phyloP scores from a whole-genome alignment of 2,113 vertebrate species.

The Nesogale talazaci region DNA sequence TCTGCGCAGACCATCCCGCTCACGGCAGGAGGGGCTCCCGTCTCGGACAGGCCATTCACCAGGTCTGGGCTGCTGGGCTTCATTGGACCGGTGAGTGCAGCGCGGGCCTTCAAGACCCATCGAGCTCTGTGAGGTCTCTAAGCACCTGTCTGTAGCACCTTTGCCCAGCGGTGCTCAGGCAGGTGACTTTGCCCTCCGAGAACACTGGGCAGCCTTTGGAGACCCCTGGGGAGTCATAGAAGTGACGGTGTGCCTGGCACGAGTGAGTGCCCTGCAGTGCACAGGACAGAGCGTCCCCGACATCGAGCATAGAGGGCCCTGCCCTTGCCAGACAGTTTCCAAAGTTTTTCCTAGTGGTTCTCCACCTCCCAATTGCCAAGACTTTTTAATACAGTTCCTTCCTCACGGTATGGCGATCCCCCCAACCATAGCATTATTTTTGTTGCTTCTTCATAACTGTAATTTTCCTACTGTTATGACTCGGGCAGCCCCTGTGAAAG shows the following conservation, averaged over 20 bases:
- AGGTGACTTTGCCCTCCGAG: not conserved
- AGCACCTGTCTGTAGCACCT: not conserved
- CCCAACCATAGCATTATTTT: no score
- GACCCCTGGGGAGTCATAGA: not conserved
- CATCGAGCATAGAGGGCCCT: not conserved
- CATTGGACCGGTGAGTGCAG: conserved; percentile 92
- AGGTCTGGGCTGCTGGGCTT: conserved; percentile 96
- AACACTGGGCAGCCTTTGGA: not conserved
- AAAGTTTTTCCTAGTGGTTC: not conserved
- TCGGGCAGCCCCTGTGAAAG: no score
- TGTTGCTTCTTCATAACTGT: no score
- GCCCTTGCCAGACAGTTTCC: not conserved
- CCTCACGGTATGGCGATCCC: no score
- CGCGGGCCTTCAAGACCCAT: not conserved
- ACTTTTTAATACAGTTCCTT: no score
- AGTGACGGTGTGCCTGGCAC: not conserved
- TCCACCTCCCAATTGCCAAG: no score
- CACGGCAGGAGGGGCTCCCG: conserved; percentile 86
- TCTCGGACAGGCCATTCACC: conserved; percentile 92
- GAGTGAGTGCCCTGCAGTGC: no score
- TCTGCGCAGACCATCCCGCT: conserved; percentile 91
- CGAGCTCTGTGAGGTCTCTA: not conserved
- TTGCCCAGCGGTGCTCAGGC: not conserved
- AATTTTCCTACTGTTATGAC: no score
- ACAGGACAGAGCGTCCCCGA: not conserved